These are phyloP conservation scores for Diorhabda elongata DNA, from an alignment of 1,140 invertebrate genomes.

Conservation along the genomic window DNA sequence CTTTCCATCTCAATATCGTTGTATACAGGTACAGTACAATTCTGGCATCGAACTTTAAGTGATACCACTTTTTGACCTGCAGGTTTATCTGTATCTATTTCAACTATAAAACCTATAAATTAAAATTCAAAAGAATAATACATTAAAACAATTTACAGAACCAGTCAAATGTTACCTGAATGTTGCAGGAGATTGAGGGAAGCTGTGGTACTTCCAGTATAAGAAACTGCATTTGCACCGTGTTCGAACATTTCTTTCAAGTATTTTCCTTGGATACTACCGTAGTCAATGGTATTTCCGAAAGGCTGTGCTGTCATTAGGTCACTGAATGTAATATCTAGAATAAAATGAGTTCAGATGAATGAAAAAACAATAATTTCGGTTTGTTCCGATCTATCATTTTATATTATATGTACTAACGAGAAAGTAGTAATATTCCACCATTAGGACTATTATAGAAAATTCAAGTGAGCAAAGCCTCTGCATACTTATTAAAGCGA, in stretches of 20 bases:
- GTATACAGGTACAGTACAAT: constrained; percentile 63
- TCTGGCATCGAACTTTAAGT: constrained; percentile 56
- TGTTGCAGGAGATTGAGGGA: constrained; percentile 48
- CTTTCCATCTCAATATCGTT: constrained; percentile 49
- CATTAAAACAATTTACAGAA: neutral
- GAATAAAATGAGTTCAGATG: constrained; percentile 8
- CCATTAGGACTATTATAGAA: too few relatives aligned
- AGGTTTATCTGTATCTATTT: constrained; percentile 53
- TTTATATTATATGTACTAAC: too few relatives aligned
- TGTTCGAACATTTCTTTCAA: constrained; percentile 52
- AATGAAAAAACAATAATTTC: too few relatives aligned
- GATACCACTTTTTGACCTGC: constrained; percentile 55
- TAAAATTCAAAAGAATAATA: neutral
- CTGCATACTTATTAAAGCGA: too few relatives aligned
- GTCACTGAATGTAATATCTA: constrained; percentile 52
- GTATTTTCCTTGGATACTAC: constrained; percentile 51
- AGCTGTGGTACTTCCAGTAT: constrained; percentile 39
- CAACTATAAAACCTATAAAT: constrained; percentile 46
- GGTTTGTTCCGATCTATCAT: too few relatives aligned
- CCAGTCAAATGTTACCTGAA: constrained; percentile 43
- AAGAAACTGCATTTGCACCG: constrained; percentile 33
- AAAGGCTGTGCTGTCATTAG: constrained; percentile 54
- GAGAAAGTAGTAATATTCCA: too few relatives aligned
- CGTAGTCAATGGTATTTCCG: constrained; percentile 53
- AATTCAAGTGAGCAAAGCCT: too few relatives aligned